Conservation (phyloP, 1,140 invertebrate species). For the Oppia nitens region DNA sequence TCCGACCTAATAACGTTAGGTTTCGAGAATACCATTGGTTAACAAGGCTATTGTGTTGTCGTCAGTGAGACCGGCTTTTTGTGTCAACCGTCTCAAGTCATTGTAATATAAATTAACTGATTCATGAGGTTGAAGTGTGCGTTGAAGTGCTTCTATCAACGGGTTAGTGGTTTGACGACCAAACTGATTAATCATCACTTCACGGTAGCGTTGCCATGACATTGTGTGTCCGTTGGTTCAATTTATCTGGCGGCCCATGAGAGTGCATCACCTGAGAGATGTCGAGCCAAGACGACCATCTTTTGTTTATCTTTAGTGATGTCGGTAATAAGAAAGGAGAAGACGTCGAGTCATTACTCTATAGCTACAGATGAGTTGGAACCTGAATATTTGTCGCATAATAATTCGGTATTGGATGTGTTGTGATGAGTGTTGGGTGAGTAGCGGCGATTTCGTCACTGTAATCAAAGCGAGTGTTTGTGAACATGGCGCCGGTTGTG, state of each 20-base stretch:
- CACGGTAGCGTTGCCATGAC: neutral
- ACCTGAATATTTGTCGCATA: too few relatives aligned
- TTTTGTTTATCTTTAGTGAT: neutral
- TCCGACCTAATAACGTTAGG: neutral
- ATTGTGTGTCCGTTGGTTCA: neutral
- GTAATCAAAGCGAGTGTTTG: too few relatives aligned
- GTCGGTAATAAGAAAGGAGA: too few relatives aligned
- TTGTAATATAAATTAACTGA: neutral
- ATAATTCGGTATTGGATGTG: too few relatives aligned
- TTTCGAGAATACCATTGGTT: neutral
- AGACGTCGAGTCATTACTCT: too few relatives aligned
- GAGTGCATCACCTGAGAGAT: neutral
- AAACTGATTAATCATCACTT: neutral
- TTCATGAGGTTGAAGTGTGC: neutral
- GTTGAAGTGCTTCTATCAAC: neutral
- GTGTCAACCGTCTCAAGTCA: neutral
- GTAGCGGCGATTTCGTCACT: too few relatives aligned
- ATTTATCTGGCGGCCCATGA: neutral
- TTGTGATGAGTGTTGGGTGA: too few relatives aligned
- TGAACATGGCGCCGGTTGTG: too few relatives aligned
- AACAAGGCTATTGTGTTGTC: neutral
- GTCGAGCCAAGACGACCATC: neutral
- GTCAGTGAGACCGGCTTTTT: neutral
- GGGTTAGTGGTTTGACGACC: neutral
- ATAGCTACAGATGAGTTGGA: too few relatives aligned